Evolutionary conservation across 2,888 invertebrate species (phyloP).

Genomic region (Chirona hameri): DNA sequence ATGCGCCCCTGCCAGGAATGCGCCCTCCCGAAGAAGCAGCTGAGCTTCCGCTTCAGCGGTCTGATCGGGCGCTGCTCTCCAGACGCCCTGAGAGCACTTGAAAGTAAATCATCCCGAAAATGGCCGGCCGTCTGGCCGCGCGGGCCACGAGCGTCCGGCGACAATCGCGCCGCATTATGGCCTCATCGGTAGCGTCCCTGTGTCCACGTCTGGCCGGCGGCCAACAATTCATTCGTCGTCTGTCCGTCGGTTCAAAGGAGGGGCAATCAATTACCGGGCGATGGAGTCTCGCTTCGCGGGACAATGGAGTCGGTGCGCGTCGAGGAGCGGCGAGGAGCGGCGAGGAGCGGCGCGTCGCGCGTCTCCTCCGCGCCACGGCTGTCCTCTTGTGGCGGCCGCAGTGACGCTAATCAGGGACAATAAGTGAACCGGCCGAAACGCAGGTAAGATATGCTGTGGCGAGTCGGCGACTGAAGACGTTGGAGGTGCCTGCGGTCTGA

Average conservation of each 20-base stretch:
- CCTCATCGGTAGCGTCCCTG: background rate
- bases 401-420: background rate
- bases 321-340: background rate
- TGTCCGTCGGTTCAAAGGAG: background rate
- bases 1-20: background rate
- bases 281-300: background rate
- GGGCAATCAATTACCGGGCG: background rate
- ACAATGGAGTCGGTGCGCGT: background rate
- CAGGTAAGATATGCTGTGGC: background rate
- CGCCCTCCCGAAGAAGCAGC: background rate
- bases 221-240: constrained; percentile 28
- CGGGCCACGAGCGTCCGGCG: background rate
- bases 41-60: background rate
- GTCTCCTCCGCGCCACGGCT: background rate
- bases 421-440: background rate
- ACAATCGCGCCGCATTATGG: background rate
- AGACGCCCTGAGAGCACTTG: background rate
- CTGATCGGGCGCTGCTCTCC: background rate
- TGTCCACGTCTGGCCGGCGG: background rate
- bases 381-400: background rate
- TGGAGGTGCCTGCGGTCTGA: background rate
- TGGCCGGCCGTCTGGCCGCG: background rate
- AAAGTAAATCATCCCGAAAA: constrained; percentile 27
- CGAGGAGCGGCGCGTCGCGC: background rate
- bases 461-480: background rate